These are phyloP conservation scores for Hololepta plana DNA, from an alignment of 2,888 invertebrate species.

Conservation along the genomic window DNA sequence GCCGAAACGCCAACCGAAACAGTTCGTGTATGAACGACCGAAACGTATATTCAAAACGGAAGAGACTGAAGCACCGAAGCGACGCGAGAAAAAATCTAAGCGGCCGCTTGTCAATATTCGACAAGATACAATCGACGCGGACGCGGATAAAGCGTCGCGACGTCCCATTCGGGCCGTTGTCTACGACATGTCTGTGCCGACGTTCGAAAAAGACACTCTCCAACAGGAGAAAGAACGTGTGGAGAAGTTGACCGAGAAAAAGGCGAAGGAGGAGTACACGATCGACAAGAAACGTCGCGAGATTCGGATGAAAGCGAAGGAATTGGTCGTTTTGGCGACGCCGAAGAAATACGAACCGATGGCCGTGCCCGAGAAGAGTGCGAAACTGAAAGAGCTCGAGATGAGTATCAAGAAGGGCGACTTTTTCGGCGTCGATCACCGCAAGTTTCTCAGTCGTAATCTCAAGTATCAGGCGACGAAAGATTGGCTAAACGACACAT, in stretches of 20 bases:
- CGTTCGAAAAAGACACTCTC: conserved; percentile 22
- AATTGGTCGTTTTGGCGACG: conserved; percentile 16
- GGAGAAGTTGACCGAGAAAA: conserved; percentile 21
- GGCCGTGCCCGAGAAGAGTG: conserved; percentile 22
- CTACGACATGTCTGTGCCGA: conserved; percentile 14
- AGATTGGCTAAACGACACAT: conserved; percentile 21
- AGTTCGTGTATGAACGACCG: conserved; percentile 22
- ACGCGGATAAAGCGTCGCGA: conserved; percentile 10
- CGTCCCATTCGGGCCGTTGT: conserved; percentile 11
- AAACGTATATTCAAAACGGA: conserved; percentile 14
- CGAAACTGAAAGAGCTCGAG: conserved; percentile 21
- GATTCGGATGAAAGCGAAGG: conserved; percentile 19
- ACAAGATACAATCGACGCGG: too few species aligned
- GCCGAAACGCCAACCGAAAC: conserved; percentile 8
- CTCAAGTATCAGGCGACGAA: too few species aligned
- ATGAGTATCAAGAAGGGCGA: conserved; percentile 21
- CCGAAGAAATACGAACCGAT: conserved; percentile 19
- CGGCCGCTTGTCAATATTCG: conserved; percentile 11
- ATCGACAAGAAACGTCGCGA: conserved; percentile 22
- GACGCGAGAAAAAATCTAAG: conserved; percentile 19
- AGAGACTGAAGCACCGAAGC: conserved; percentile 12
- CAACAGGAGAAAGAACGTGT: conserved; percentile 24
- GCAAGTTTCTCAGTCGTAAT: conserved; percentile 19
- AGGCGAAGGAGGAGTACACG: conserved; percentile 20
- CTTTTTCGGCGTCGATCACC: conserved; percentile 22